Evolutionary conservation across 35 echinoderm and acorn worm genomes (phyloP).

Genomic region (Apostichopus californicus): DNA sequence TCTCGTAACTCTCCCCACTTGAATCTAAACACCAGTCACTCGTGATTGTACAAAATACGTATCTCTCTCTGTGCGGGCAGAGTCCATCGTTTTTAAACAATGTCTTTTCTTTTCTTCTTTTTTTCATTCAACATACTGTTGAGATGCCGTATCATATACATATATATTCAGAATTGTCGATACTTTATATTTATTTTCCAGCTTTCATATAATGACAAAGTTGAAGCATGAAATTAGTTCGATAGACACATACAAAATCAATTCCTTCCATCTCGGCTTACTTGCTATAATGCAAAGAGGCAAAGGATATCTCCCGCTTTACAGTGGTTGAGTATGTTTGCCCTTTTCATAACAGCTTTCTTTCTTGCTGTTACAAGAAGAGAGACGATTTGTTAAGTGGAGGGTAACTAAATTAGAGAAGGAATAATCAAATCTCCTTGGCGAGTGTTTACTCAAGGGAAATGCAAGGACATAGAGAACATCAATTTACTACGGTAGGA

Average conservation of each 20-base stretch:
- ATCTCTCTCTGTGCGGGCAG: neutral
- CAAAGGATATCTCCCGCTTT: neutral
- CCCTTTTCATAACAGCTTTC: constrained; percentile 51
- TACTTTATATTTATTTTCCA: neutral
- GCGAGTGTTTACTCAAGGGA: constrained; percentile 51
- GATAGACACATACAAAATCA: constrained; percentile 13
- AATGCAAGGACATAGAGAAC: constrained; percentile 12
- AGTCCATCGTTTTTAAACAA: neutral
- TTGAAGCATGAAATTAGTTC: constrained; percentile 17
- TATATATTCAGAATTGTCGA: neutral
- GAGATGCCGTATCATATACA: neutral
- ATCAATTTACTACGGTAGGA: constrained; percentile 20
- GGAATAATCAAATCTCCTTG: constrained; percentile 48
- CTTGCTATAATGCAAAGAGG: constrained; percentile 15
- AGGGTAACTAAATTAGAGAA: constrained; percentile 34
- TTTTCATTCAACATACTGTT: neutral
- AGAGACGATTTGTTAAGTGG: constrained; percentile 50
- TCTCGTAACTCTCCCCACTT: neutral
- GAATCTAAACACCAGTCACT: neutral
- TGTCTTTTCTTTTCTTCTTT: neutral
- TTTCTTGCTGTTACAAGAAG: constrained; percentile 28
- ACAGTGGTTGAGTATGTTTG: constrained; percentile 26
- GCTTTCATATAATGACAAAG: neutral
- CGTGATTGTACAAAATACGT: neutral
- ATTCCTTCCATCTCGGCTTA: constrained; percentile 8